Evolutionary conservation across 2,797 vertebrate species (phyloP).

Genomic region (Buphagus erythrorhynchus): DNA sequence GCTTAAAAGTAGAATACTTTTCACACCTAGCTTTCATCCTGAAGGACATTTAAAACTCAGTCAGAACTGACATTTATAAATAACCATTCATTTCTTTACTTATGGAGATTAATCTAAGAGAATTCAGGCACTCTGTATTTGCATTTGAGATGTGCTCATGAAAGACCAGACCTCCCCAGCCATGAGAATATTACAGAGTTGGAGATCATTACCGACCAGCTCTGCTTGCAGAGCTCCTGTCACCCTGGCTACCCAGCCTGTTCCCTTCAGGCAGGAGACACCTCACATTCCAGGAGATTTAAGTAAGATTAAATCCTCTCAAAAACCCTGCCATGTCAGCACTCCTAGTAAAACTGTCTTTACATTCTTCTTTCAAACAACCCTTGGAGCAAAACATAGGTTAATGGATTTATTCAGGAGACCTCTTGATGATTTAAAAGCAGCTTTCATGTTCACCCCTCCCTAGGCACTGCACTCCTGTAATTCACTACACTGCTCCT

Average conservation of each 20-base stretch:
- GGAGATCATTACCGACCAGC: neutral
- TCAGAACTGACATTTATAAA: neutral
- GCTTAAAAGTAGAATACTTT: neutral
- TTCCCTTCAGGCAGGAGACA: neutral
- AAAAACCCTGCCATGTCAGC: neutral
- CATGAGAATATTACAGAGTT: neutral
- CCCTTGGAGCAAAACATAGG: neutral
- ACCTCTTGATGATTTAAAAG: neutral
- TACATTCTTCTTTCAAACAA: constrained; percentile 3
- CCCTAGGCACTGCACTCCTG: neutral
- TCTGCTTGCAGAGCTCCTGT: neutral
- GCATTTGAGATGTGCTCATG: neutral
- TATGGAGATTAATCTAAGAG: neutral
- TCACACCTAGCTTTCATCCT: neutral
- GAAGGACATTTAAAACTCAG: neutral
- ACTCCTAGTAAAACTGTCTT: neutral
- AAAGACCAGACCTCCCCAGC: neutral
- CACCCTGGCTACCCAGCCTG: neutral
- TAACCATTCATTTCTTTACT: constrained; percentile 4
- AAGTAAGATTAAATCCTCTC: neutral
- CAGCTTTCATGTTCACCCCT: neutral
- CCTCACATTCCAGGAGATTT: neutral
- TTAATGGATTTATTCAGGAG: neutral
- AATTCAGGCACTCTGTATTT: constrained; percentile 9
- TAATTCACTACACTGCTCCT: neutral